phyloP scores from a whole-genome alignment of 1,140 invertebrate species.

The Hyles vespertilio region DNA sequence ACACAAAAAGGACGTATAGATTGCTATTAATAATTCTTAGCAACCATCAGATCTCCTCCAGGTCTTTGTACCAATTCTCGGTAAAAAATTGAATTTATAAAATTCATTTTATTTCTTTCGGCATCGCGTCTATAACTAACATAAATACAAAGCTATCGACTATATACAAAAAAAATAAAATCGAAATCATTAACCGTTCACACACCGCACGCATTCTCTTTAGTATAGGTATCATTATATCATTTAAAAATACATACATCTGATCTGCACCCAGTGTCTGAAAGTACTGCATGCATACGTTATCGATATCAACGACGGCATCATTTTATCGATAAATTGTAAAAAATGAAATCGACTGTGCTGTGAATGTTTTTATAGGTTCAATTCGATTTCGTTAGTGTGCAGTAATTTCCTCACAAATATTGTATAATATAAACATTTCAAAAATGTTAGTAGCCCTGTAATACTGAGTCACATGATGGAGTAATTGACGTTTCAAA shows the following conservation, averaged over 20 bases:
- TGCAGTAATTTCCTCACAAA: not conserved
- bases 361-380: too few relatives aligned
- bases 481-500: slow-evolving; percentile 55
- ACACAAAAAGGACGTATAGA: too few relatives aligned
- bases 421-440: not conserved
- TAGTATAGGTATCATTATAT: slow-evolving; percentile 7
- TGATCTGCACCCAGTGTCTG: slow-evolving; percentile 4
- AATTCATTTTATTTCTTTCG: not conserved
- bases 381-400: not conserved
- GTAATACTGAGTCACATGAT: slow-evolving; percentile 69
- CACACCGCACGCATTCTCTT: slow-evolving; percentile 12
- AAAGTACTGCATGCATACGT: not conserved
- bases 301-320: not conserved
- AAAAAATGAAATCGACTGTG: too few relatives aligned
- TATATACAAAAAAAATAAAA: slow-evolving; percentile 41
- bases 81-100: too few relatives aligned
- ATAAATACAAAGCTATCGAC: slow-evolving; percentile 46
- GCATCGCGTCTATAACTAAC: slow-evolving; percentile 30
- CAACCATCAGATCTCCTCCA: too few relatives aligned
- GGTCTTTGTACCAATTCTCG: too few relatives aligned
- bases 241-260: slow-evolving; percentile 27
- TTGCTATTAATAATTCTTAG: too few relatives aligned
- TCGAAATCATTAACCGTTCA: slow-evolving; percentile 24
- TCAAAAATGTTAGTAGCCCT: slow-evolving; percentile 39
- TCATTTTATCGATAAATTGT: not conserved